phyloP scores from a whole-genome alignment of 2,797 vertebrate species.

The Emys orbicularis region DNA sequence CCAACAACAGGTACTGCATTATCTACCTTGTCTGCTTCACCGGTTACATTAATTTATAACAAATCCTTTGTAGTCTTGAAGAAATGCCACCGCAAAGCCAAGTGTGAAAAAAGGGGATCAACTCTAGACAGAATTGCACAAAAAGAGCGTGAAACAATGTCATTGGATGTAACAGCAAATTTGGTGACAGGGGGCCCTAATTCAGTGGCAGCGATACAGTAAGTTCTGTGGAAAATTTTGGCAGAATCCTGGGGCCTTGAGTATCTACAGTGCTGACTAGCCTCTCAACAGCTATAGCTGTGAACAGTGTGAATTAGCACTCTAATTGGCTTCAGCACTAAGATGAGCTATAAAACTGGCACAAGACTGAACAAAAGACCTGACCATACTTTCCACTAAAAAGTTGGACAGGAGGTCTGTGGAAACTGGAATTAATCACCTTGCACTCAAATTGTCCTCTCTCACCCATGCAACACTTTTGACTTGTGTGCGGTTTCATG shows the following conservation, averaged over 20 bases:
- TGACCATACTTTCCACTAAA: not conserved
- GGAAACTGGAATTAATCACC: not conserved
- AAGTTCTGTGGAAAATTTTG: not conserved
- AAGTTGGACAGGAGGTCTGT: not conserved
- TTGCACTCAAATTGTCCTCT: not conserved
- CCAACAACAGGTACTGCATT: not conserved
- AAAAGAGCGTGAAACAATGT: not conserved
- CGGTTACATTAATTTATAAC: not conserved
- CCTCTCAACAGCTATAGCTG: not conserved
- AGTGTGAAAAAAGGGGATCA: not conserved
- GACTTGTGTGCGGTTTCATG: fast-evolving
- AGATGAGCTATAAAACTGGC: not conserved
- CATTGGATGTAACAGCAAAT: not conserved
- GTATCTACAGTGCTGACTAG: not conserved
- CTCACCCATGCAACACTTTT: not conserved
- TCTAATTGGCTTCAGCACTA: not conserved
- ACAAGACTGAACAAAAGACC: not conserved
- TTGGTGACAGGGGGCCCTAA: not conserved
- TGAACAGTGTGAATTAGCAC: not conserved
- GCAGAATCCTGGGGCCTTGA: not conserved
- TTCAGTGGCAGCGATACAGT: fast-evolving
- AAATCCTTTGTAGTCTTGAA: not conserved
- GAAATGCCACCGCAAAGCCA: not conserved
- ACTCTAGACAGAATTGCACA: not conserved
- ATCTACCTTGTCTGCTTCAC: not conserved